These are phyloP conservation scores for Drosophila putrida DNA, from an alignment of 2,888 invertebrate genomes.

Conservation along the genomic window DNA sequence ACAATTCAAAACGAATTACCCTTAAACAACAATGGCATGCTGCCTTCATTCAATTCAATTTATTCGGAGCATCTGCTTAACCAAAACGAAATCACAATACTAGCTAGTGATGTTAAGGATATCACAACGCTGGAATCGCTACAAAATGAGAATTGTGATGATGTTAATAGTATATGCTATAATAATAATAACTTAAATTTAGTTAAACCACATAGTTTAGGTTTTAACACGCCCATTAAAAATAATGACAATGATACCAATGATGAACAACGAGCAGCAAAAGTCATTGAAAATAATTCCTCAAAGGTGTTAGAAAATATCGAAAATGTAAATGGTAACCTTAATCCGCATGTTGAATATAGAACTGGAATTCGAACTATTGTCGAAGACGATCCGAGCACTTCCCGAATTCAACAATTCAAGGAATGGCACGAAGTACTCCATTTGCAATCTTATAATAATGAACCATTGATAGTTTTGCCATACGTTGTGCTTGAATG, in stretches of 20 bases:
- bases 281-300: conserved; percentile 21
- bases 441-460: conserved; percentile 90
- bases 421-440: conserved; percentile 97
- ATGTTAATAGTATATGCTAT: conserved; percentile 64
- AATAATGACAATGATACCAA: conserved; percentile 38
- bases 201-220: conserved; percentile 53
- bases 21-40: conserved; percentile 74
- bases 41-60: conserved; percentile 82
- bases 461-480: conserved; percentile 94
- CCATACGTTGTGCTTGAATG: conserved; percentile 99
- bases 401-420: conserved; percentile 86
- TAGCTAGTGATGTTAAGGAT: conserved; percentile 21
- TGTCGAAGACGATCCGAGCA: conserved; percentile 61
- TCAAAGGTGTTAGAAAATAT: conserved; percentile 8
- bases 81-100: conserved; percentile 10
- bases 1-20: conserved; percentile 44
- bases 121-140: conserved; percentile 26
- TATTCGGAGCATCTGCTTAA: conserved; percentile 40
- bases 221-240: conserved; percentile 36
- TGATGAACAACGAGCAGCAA: conserved; percentile 4
- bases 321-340: neutral
- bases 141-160: conserved; percentile 70
- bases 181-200: conserved; percentile 64
- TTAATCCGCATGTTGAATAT: conserved; percentile 63
- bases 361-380: conserved; percentile 75